phyloP scores from a whole-genome alignment of 1,140 invertebrate genomes.

The Amphibalanus amphitrite region DNA sequence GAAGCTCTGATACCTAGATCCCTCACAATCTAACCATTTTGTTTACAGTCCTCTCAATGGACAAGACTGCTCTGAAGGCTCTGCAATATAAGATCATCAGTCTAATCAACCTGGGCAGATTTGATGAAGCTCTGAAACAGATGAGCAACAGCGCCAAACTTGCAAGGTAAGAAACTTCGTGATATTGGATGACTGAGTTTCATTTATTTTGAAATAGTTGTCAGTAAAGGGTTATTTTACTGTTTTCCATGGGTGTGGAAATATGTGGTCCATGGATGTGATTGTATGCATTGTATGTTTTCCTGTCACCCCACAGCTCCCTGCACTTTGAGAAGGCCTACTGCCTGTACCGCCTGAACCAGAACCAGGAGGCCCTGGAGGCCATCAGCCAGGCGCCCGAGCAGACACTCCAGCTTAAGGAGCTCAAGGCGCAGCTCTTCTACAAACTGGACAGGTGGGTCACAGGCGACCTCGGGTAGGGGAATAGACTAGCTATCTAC shows the following conservation, averaged over 20 bases:
- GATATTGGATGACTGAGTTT: too few relatives aligned
- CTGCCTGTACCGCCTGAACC: constrained; percentile 77
- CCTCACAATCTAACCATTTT: constrained; percentile 12
- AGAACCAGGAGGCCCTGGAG: constrained; percentile 60
- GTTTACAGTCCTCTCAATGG: constrained; percentile 52
- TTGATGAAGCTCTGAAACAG: constrained; percentile 65
- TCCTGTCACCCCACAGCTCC: too few relatives aligned
- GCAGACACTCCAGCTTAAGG: constrained; percentile 50
- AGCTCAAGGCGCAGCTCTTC: constrained; percentile 68
- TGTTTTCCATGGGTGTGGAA: too few relatives aligned
- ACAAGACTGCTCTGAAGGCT: constrained; percentile 60
- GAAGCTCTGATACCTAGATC: too few relatives aligned
- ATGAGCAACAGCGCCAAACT: constrained; percentile 49
- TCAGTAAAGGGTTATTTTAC: too few relatives aligned
- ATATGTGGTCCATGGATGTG: too few relatives aligned
- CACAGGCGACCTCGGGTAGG: too few relatives aligned
- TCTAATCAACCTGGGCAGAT: constrained; percentile 67
- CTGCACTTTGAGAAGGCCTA: constrained; percentile 84
- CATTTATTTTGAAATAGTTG: too few relatives aligned
- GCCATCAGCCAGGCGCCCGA: constrained; percentile 34
- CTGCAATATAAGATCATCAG: constrained; percentile 82
- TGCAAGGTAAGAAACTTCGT: constrained; percentile 35
- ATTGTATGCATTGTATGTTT: too few relatives aligned
- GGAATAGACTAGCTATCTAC: too few relatives aligned
- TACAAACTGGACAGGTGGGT: constrained; percentile 56